Conservation (phyloP, 2,797 vertebrate species). For the Coregonus sp. region DNA sequence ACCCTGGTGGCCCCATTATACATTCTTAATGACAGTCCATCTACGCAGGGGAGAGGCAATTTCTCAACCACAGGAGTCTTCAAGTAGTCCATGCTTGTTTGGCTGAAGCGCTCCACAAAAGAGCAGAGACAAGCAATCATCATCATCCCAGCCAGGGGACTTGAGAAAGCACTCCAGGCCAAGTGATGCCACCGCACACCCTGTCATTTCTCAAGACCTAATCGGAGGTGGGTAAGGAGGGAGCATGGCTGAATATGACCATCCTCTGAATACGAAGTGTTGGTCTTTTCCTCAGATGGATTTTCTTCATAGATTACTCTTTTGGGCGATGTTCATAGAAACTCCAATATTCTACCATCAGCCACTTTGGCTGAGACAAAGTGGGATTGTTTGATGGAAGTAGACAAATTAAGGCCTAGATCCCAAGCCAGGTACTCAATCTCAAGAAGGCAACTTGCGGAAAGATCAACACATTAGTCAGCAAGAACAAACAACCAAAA, state of each 20-base stretch:
- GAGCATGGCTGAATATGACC: conserved; percentile 18
- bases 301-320: background rate
- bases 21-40: background rate
- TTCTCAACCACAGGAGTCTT: background rate
- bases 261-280: conserved; percentile 9
- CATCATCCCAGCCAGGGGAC: conserved; percentile 10
- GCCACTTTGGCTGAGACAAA: conserved; percentile 8
- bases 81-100: background rate
- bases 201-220: conserved; percentile 37
- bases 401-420: too few species aligned
- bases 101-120: conserved; percentile 1
- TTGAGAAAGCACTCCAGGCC: conserved; percentile 6
- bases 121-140: conserved; percentile 23
- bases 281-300: background rate
- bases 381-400: background rate
- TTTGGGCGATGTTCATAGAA: background rate
- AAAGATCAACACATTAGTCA: background rate
- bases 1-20: too few species aligned
- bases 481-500: too few species aligned
- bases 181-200: conserved; percentile 23
- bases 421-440: background rate
- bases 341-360: conserved; percentile 8
- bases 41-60: conserved; percentile 7
- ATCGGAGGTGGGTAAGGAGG: conserved; percentile 38
- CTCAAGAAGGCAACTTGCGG: conserved; percentile 3